A percentile compares a stretch with the other conserved stretches of the same genome.
These are phyloP conservation scores for Eolophus roseicapilla DNA, from an alignment of 2,113 vertebrate genomes.

Conservation along the genomic window DNA sequence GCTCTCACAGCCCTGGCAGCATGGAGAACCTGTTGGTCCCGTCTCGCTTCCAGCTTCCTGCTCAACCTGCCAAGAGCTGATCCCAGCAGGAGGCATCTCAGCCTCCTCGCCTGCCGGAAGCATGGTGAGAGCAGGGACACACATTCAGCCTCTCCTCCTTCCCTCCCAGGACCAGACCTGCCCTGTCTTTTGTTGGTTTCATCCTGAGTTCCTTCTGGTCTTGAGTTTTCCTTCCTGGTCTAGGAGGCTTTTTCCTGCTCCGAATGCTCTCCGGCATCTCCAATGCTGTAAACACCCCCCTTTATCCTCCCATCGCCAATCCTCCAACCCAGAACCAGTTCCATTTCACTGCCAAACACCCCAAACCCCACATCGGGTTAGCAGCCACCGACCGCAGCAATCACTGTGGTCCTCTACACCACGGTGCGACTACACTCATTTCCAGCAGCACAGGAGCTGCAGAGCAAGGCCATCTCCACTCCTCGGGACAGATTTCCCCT, in stretches of 20 bases:
- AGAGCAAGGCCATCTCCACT: background rate
- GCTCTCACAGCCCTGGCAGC: background rate
- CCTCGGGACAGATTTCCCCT: background rate
- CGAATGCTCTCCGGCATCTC: accelerated
- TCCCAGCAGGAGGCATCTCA: background rate
- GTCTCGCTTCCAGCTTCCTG: background rate
- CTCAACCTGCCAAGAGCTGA: background rate
- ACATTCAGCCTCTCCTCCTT: background rate
- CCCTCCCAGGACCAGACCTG: background rate
- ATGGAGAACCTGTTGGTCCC: background rate
- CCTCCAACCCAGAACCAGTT: background rate
- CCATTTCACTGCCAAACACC: background rate
- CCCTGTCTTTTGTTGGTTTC: background rate
- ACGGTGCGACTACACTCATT: accelerated
- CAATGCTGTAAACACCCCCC: background rate
- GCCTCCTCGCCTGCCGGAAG: background rate
- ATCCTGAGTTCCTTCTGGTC: background rate
- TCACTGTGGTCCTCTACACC: accelerated
- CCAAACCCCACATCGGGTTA: background rate
- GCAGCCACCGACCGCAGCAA: background rate
- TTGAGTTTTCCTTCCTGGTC: background rate
- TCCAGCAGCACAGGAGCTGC: background rate
- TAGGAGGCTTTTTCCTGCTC: background rate
- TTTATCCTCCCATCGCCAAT: background rate
- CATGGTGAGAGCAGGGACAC: background rate